Evolutionary conservation across 2,797 vertebrate genomes (phyloP), one percentile per base, ranked within the genome.

Genomic region (Sternotherus odoratus): DNA sequence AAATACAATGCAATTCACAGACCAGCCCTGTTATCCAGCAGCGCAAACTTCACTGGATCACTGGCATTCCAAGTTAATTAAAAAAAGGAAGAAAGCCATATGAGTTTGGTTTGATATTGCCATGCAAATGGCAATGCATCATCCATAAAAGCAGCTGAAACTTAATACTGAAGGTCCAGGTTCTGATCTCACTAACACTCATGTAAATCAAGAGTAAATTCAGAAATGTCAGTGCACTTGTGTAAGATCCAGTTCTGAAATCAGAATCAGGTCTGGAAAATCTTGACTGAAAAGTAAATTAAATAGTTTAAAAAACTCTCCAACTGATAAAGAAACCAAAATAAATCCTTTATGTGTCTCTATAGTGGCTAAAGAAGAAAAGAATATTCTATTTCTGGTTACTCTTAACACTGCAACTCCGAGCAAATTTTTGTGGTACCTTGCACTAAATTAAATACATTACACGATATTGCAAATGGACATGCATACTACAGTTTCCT

Each of bases 1-100:
- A 98, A 97, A 98, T 93, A 97, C 96, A 96, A 96, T 51, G 87
- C 88, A 94, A 93, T 95, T 96, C 98, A 93, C 95, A 97, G 97
- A 96, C 96, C 95, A 1, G 96, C 95, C 94, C 97, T 97, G 96
- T 96, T 95, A 96, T 97, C 97, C 97, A 95, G 97, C 94, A 95
- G 89, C 91, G 95, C 97, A 97, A 96, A 96, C 94, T 96, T 96
- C 96, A 92, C 95, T 95, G 92, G 94, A 87, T 96, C 97, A 88
- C 94, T 96, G 97, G 96, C 94, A 92, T 97, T 97, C 96, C 97
- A 92, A 87, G 95, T 97, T 97, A 93, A 97, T 98, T 97, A 96
- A 96, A 96, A 94, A 95, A 95, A 96, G 95, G 92, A 94, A 96
- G 94, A 91, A 96, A 92, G 97, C 93, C 89, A 88, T 89, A 93